Conservation (phyloP, 2,797 vertebrate species). For the Aythya fuligula region DNA sequence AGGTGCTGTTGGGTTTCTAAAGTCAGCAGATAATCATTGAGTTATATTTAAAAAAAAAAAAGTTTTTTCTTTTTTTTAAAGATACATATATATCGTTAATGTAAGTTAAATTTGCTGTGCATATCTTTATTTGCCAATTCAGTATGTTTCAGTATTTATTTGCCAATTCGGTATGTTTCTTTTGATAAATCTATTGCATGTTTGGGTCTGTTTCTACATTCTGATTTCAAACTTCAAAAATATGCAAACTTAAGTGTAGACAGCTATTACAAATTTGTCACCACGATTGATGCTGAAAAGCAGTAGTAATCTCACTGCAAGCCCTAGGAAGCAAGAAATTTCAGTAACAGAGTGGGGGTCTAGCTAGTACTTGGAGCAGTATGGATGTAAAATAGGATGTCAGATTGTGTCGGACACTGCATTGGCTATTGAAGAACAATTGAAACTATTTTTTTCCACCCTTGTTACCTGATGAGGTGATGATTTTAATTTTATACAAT, state of each 20-base stretch:
- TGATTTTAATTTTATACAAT: neutral
- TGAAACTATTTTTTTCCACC: neutral
- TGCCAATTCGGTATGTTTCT: neutral
- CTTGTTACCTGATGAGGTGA: neutral
- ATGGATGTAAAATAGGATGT: neutral
- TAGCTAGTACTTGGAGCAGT: neutral
- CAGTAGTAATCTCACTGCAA: neutral
- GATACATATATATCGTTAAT: too few relatives aligned
- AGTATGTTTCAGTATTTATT: neutral
- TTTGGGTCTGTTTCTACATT: neutral
- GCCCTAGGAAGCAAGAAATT: neutral
- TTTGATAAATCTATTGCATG: neutral
- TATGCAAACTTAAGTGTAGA: too few relatives aligned
- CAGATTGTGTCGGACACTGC: neutral
- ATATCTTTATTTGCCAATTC: neutral
- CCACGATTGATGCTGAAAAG: neutral
- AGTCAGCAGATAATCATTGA: neutral
- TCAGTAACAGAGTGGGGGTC: neutral
- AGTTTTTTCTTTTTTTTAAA: neutral
- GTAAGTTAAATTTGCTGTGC: neutral
- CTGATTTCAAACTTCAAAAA: neutral
- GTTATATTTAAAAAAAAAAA: neutral
- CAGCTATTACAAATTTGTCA: too few relatives aligned
- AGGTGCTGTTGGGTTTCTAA: neutral
- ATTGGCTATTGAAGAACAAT: neutral